These are phyloP conservation scores for Aphaenogaster ashmeadi DNA, from an alignment of 1,140 invertebrate species.

Conservation along the genomic window DNA sequence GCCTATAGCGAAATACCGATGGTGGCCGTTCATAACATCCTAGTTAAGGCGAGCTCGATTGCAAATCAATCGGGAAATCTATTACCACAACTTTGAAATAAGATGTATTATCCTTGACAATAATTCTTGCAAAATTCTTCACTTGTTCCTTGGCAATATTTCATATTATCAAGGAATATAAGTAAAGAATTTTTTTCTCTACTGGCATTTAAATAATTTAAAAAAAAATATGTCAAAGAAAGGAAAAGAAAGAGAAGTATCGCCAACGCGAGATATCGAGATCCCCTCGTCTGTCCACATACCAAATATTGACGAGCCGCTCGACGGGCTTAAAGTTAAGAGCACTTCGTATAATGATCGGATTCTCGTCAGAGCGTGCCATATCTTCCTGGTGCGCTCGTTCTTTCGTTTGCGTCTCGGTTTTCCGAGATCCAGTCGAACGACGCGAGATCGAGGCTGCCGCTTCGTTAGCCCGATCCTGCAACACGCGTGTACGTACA, in stretches of 20 bases:
- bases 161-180: background rate
- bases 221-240: background rate
- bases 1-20: constrained; percentile 18
- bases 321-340: background rate
- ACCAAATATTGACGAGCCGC: background rate
- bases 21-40: background rate
- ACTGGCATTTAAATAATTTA: background rate
- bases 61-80: background rate
- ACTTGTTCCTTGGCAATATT: background rate
- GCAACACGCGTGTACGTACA: background rate
- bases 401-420: background rate
- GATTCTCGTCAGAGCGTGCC: background rate
- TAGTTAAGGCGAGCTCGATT: background rate
- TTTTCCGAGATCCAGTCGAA: constrained; percentile 15
- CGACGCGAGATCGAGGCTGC: background rate
- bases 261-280: background rate
- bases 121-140: constrained; percentile 12
- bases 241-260: background rate
- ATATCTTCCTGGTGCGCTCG: background rate
- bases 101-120: background rate
- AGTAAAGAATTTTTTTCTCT: background rate
- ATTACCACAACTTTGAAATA: background rate
- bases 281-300: background rate
- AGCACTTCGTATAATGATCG: background rate
- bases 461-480: constrained; percentile 33